Percentiles rank a stretch among this genome's conserved stretches.
Conservation (phyloP, 2,113 vertebrate species). For the Ondatra zibethicus region DNA sequence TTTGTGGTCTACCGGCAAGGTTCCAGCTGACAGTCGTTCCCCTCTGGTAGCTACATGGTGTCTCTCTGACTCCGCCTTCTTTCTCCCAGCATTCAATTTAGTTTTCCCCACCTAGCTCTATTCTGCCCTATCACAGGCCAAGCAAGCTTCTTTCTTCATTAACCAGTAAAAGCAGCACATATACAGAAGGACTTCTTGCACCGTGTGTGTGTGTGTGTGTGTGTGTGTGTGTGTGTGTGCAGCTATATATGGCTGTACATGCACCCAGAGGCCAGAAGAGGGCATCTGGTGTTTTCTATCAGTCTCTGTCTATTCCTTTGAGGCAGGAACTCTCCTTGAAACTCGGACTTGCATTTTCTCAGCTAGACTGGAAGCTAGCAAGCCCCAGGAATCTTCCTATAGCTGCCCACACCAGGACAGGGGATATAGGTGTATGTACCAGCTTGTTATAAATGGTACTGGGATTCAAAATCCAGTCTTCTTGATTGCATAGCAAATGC, state of each 20-base stretch:
- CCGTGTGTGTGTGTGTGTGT: too few relatives aligned
- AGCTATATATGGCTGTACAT: not conserved
- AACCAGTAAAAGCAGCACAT: too few relatives aligned
- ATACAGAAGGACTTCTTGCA: too few relatives aligned
- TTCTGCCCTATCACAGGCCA: too few relatives aligned
- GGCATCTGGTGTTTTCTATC: not conserved
- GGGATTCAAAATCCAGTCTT: not conserved
- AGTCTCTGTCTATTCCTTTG: not conserved
- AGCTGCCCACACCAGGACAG: not conserved
- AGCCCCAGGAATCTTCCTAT: not conserved
- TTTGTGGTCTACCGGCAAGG: accelerated
- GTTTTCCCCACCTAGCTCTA: too few relatives aligned
- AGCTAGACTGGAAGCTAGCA: not conserved
- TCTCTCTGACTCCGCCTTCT: too few relatives aligned
- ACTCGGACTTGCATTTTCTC: not conserved
- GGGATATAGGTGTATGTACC: not conserved
- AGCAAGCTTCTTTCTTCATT: too few relatives aligned
- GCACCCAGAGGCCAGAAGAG: not conserved
- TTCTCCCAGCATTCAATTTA: too few relatives aligned
- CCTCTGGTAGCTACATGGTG: too few relatives aligned
- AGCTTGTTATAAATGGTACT: not conserved
- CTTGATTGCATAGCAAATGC: not conserved
- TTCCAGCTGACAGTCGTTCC: too few relatives aligned
- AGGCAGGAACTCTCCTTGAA: not conserved
- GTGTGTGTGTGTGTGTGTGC: not conserved